Percentiles rank a stretch among this genome's conserved stretches.
phyloP scores from a whole-genome alignment of 2,888 invertebrate genomes.

The Lasioglossum oenotherae region DNA sequence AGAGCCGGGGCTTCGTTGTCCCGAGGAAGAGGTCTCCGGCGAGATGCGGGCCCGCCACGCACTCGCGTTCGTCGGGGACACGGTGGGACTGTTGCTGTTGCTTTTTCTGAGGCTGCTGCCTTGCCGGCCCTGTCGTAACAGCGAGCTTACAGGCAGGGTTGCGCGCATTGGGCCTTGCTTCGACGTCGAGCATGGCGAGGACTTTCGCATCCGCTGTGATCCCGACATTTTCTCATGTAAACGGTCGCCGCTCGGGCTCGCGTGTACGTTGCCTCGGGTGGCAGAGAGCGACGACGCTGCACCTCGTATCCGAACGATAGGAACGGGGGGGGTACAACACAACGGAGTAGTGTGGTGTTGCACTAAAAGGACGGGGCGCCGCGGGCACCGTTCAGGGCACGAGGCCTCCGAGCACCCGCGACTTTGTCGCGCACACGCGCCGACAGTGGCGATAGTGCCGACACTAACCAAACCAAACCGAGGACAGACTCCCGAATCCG shows the following conservation, averaged over 20 bases:
- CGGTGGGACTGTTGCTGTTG: slow-evolving; percentile 88
- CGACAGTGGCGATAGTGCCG: slow-evolving; percentile 59
- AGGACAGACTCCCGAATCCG: slow-evolving; percentile 47
- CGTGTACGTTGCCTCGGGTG: slow-evolving; percentile 35
- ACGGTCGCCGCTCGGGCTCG: slow-evolving; percentile 51
- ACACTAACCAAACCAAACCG: slow-evolving; percentile 31
- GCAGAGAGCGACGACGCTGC: not conserved
- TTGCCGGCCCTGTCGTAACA: slow-evolving; percentile 88
- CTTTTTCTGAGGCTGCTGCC: slow-evolving; percentile 86
- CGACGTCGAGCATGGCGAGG: slow-evolving; percentile 87
- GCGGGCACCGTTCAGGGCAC: slow-evolving; percentile 70
- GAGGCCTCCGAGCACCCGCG: slow-evolving; percentile 71
- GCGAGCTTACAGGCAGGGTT: slow-evolving; percentile 90
- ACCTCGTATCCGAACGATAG: not conserved
- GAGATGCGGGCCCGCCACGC: slow-evolving; percentile 89
- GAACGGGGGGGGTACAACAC: not conserved
- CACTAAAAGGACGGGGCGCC: slow-evolving; percentile 55
- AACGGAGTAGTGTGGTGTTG: slow-evolving; percentile 41
- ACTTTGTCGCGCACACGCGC: slow-evolving; percentile 68
- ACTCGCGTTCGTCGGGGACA: slow-evolving; percentile 87
- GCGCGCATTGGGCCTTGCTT: slow-evolving; percentile 91
- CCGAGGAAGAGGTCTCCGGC: slow-evolving; percentile 88
- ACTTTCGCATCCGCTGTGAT: slow-evolving; percentile 86
- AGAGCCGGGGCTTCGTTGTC: slow-evolving; percentile 91
- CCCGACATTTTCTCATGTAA: slow-evolving; percentile 82